Conservation (phyloP, 2,113 vertebrate genomes). For the Larimichthys polyactis region DNA sequence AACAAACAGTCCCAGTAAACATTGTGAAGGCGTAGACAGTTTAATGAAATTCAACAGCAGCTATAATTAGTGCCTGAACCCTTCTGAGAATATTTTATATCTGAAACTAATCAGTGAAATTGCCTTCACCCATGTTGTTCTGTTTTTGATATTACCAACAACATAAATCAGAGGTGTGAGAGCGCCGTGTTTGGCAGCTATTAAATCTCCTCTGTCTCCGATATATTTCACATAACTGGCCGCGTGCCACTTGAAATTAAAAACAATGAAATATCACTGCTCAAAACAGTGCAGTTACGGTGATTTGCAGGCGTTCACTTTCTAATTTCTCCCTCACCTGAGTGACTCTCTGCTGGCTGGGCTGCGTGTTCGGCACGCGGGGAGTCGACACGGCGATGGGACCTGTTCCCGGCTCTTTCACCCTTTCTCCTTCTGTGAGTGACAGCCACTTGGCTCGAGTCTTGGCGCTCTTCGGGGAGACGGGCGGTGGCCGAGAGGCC, state of each 20-base stretch:
- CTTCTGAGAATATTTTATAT: constrained; percentile 23
- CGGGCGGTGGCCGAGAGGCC: constrained; percentile 79
- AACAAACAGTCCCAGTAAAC: background rate
- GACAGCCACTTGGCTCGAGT: constrained; percentile 95
- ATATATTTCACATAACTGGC: constrained; percentile 29
- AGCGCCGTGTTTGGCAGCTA: constrained; percentile 29
- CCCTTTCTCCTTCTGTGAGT: constrained; percentile 88
- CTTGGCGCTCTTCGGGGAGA: constrained; percentile 87
- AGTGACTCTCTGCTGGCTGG: constrained; percentile 91
- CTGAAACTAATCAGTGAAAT: constrained; percentile 54
- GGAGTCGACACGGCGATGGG: constrained; percentile 79
- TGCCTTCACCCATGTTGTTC: constrained; percentile 27
- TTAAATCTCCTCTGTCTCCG: constrained; percentile 29
- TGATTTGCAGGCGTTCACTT: constrained; percentile 16
- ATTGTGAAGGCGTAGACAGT: constrained; percentile 11
- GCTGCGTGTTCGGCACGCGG: constrained; percentile 77
- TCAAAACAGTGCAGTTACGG: background rate
- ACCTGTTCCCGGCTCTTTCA: constrained; percentile 72
- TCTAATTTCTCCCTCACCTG: constrained; percentile 78
- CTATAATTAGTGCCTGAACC: constrained; percentile 29
- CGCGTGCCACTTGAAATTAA: constrained; percentile 27
- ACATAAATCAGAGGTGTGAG: constrained; percentile 46
- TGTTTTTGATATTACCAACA: constrained; percentile 14
- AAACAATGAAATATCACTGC: constrained; percentile 17
- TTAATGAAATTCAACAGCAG: constrained; percentile 14